Evolutionary conservation across 2,113 vertebrate genomes (phyloP), one percentile per base, ranked within the genome.

Genomic region (Macquaria australasica): DNA sequence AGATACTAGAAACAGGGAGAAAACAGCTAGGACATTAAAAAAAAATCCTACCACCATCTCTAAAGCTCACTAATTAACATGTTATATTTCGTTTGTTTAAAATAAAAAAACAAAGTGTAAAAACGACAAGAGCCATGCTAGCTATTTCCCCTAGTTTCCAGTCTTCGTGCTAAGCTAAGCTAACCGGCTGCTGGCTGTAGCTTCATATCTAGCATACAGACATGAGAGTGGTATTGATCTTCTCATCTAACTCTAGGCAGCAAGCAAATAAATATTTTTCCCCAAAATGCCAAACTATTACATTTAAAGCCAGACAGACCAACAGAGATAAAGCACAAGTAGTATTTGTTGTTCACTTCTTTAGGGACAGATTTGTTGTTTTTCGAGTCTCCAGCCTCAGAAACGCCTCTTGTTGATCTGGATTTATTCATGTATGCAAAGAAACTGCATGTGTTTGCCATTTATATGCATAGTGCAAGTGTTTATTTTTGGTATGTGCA

Each of bases 381-480:
- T 58, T 76, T 43, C 12, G 2, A 72, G n/a, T 43, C 37, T 34
- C 53, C 10, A 39, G 12, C 10, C 18, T 41, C 39, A 74, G 41
- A 75, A 31, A 53, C 28, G 2, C 28, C 28, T 31, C 28, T 59
- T 64, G n/a, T 37, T 51, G 23, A 59, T 37, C 28, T 16, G 34
- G 18, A 55, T 51, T n/a, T 45, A 41, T 86, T 72, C 43, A 58
- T 79, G 11, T 60, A 11, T 71, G 58, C 60, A 34, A 71, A 66
- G 20, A 73, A 77, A 64, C 68, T 37, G 39, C 50, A 77, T 48
- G 28, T 87, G 78, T 79, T 80, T 81, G 51, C 23, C 21, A 70
- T 86, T 79, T 73, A 15, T 60, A n/a, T 90, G 66, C 66, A 73
- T n/a, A 31, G 37, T 75, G 45, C 72, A 43, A 20, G 71, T 58